Percentiles rank a stretch among this genome's conserved stretches.
phyloP scores from a whole-genome alignment of 2,888 invertebrate species.

The Crocallis elinguaria region DNA sequence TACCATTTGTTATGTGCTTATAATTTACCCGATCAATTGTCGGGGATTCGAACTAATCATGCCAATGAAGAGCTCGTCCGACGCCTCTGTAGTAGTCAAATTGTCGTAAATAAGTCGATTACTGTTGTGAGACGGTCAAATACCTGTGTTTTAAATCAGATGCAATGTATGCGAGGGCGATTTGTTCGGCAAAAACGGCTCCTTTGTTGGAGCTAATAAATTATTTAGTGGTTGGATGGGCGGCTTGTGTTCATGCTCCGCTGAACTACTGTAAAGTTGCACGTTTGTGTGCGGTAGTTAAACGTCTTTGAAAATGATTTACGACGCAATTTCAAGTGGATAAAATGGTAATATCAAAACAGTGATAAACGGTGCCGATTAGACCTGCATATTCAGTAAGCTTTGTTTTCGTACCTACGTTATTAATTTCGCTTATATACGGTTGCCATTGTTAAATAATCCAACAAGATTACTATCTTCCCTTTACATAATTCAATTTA shows the following conservation, averaged over 20 bases:
- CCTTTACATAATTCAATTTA: conserved; percentile 47
- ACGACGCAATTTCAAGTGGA: conserved; percentile 47
- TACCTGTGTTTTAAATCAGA: conserved; percentile 77
- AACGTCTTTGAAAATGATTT: conserved; percentile 39
- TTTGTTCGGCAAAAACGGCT: conserved; percentile 65
- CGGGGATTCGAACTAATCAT: conserved; percentile 60
- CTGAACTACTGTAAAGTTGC: conserved; percentile 57
- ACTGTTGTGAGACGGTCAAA: conserved; percentile 70
- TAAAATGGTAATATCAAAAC: conserved; percentile 47
- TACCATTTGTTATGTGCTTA: conserved; percentile 59
- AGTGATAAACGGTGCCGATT: conserved; percentile 51
- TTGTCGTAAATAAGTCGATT: conserved; percentile 69
- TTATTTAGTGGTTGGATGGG: conserved; percentile 57
- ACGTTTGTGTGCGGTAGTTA: conserved; percentile 42
- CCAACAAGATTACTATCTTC: conserved; percentile 47
- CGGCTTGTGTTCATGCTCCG: conserved; percentile 57
- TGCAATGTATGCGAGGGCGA: conserved; percentile 59
- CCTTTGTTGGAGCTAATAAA: conserved; percentile 70
- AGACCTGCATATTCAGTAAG: conserved; percentile 40
- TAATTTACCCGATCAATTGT: conserved; percentile 60
- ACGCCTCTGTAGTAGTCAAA: conserved; percentile 61
- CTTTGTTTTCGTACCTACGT: conserved; percentile 1
- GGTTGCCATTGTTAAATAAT: conserved; percentile 43
- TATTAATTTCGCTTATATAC: not conserved
- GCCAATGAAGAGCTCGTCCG: conserved; percentile 54